These are phyloP conservation scores for Corydoras maculifer DNA, from an alignment of 2,113 vertebrate genomes.

Conservation along the genomic window DNA sequence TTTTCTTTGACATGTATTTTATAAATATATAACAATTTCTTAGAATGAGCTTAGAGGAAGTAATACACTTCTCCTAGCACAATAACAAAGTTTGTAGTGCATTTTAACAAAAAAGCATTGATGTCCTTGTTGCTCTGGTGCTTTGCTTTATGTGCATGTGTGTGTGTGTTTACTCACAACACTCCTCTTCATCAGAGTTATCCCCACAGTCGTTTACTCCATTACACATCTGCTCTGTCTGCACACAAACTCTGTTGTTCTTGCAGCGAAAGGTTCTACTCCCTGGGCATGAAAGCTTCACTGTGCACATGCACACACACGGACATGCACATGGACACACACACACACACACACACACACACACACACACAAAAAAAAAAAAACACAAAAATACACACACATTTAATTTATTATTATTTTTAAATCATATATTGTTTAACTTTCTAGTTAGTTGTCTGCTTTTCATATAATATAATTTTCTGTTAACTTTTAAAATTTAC, in stretches of 20 bases:
- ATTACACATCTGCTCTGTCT: slow-evolving; percentile 69
- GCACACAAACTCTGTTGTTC: slow-evolving; percentile 73
- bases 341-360: slow-evolving; percentile 14
- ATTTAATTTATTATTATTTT: too few species aligned
- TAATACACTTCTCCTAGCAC: too few species aligned
- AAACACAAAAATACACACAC: background rate
- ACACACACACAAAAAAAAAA: slow-evolving; percentile 24
- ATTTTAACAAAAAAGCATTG: too few species aligned
- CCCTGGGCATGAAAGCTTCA: slow-evolving; percentile 71
- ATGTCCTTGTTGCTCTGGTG: background rate
- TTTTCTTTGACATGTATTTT: too few species aligned
- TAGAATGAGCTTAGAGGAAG: too few species aligned
- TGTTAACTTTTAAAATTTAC: too few species aligned
- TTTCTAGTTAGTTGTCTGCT: too few species aligned
- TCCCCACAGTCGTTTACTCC: slow-evolving; percentile 77
- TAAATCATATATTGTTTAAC: background rate
- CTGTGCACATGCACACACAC: slow-evolving; percentile 50
- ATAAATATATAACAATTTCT: too few species aligned
- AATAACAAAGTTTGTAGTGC: too few species aligned
- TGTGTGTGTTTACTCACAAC: slow-evolving; percentile 51
- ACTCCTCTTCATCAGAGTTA: slow-evolving; percentile 76
- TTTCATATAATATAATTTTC: too few species aligned
- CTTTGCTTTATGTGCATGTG: slow-evolving; percentile 4
- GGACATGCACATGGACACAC: slow-evolving; percentile 23
- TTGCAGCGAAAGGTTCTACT: slow-evolving; percentile 70